Evolutionary conservation across 1,140 invertebrate species (phyloP).

Genomic region (Papilio machaon): DNA sequence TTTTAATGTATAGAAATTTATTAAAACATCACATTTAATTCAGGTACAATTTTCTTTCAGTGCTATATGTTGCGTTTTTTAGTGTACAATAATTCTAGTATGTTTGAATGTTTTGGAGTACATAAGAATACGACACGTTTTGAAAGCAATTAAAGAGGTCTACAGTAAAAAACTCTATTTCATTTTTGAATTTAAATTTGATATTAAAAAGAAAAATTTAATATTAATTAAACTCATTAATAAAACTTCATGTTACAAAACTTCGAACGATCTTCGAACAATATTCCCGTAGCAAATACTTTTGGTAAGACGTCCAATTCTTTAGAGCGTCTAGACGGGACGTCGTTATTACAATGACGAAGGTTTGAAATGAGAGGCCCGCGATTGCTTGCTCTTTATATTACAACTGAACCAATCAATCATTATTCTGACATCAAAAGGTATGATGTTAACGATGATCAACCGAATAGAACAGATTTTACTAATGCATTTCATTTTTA

Average conservation of each 20-base stretch:
- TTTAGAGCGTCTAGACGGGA: slow-evolving; percentile 45
- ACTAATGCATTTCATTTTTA: slow-evolving; percentile 33
- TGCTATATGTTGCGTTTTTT: neutral
- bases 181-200: too few relatives aligned
- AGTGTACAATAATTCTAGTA: too few relatives aligned
- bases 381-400: slow-evolving; percentile 44
- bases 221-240: neutral
- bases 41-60: neutral
- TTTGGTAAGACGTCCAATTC: slow-evolving; percentile 44
- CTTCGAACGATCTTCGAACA: neutral
- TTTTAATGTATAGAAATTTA: slow-evolving; percentile 16
- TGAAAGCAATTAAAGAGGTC: too few relatives aligned
- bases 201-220: neutral
- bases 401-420: slow-evolving; percentile 42
- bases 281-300: slow-evolving; percentile 24
- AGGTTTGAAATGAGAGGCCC: slow-evolving; percentile 45
- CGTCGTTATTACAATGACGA: slow-evolving; percentile 45
- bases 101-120: too few relatives aligned
- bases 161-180: too few relatives aligned
- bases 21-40: neutral
- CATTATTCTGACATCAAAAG: slow-evolving; percentile 44
- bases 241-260: neutral
- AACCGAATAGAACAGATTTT: slow-evolving; percentile 27
- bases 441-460: slow-evolving; percentile 37
- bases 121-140: too few relatives aligned